These are phyloP conservation scores for Cetoscarus ocellatus DNA, from an alignment of 2,797 vertebrate species.

Conservation along the genomic window DNA sequence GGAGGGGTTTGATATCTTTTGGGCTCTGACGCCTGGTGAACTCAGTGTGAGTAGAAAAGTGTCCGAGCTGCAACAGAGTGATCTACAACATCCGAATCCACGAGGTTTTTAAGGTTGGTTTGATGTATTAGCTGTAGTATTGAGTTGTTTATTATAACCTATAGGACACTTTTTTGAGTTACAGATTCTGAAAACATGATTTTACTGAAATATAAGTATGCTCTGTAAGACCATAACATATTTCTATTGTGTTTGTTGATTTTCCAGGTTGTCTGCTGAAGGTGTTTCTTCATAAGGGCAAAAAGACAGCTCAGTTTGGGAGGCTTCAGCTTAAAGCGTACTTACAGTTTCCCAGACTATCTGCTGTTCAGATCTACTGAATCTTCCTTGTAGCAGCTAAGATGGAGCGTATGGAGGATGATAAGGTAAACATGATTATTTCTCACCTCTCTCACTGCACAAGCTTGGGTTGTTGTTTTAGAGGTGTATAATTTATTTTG, in stretches of 20 bases:
- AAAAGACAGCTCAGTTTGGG: neutral
- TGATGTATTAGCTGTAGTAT: neutral
- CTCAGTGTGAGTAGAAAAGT: constrained; percentile 21
- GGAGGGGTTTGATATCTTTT: constrained; percentile 51
- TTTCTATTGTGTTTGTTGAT: constrained; percentile 28
- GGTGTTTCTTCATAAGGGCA: constrained; percentile 7
- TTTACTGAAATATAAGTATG: neutral
- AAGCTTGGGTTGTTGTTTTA: no score
- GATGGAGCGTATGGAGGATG: constrained; percentile 81
- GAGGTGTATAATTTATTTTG: no score
- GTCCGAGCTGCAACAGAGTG: neutral
- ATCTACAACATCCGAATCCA: neutral
- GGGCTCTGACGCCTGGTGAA: constrained; percentile 20
- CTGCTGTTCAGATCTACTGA: neutral
- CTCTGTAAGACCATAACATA: neutral
- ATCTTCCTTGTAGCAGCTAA: constrained; percentile 18
- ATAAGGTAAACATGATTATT: constrained; percentile 67
- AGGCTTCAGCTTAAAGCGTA: constrained; percentile 2
- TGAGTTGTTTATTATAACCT: neutral
- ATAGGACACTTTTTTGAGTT: neutral
- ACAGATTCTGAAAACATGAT: neutral
- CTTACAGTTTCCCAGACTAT: neutral
- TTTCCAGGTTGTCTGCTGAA: constrained; percentile 50
- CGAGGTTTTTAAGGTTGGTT: constrained; percentile 9
- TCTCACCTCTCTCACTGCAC: neutral